Evolutionary conservation across 2,797 vertebrate species (phyloP).

Genomic region (Syndactyla subalaris): DNA sequence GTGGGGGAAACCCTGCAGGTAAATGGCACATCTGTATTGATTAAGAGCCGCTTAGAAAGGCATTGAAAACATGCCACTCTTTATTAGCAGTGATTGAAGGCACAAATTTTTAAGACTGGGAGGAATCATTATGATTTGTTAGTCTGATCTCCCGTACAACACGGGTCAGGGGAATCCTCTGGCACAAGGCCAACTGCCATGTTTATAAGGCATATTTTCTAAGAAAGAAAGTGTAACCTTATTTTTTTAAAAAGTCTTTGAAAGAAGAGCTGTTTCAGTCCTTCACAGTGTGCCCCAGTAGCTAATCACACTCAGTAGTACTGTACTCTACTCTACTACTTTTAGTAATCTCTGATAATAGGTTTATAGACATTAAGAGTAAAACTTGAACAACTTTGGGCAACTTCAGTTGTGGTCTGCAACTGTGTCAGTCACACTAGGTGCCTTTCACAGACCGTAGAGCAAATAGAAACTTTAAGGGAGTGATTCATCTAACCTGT

Average conservation of each 20-base stretch:
- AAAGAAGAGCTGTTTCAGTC: neutral
- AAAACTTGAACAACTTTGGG: neutral
- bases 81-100: slow-evolving; percentile 17
- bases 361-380: neutral
- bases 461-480: slow-evolving; percentile 35
- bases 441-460: slow-evolving; percentile 29
- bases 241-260: neutral
- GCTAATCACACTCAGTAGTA: neutral
- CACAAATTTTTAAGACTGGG: neutral
- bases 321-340: neutral
- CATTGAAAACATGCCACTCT: slow-evolving; percentile 28
- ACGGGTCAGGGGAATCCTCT: neutral
- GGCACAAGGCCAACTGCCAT: neutral
- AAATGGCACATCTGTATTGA: slow-evolving; percentile 56
- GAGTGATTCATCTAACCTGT: slow-evolving; percentile 56
- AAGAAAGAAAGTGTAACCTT: neutral
- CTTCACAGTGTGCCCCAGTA: neutral
- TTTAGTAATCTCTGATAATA: neutral
- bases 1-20: slow-evolving; percentile 18
- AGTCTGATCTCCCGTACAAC: neutral
- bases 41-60: neutral
- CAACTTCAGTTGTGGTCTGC: neutral
- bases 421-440: neutral
- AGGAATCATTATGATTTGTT: neutral
- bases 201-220: neutral